A percentile compares a stretch with the other conserved stretches of the same genome.
Conservation (phyloP, 2,113 vertebrate genomes). For the Balaeniceps rex region DNA sequence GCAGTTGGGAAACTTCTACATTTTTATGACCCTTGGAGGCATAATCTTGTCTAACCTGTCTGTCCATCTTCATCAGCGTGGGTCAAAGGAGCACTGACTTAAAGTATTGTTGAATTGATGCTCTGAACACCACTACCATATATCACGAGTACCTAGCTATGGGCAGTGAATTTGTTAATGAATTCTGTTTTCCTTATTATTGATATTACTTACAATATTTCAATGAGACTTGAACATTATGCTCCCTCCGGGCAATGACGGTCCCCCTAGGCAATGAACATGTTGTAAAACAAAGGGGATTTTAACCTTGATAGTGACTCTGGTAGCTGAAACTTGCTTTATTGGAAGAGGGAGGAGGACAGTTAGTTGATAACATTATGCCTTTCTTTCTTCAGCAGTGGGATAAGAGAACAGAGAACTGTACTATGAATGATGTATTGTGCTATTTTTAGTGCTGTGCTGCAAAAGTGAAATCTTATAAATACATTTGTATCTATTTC, state of each 20-base stretch:
- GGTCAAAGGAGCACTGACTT: constrained; percentile 55
- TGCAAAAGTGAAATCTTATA: not conserved
- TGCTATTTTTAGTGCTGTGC: not conserved
- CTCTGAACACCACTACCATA: not conserved
- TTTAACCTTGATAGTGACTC: constrained; percentile 19
- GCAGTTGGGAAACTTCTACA: constrained; percentile 2
- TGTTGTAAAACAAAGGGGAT: not conserved
- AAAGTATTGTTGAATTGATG: constrained; percentile 38
- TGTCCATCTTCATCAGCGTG: constrained; percentile 49
- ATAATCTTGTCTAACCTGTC: constrained; percentile 52
- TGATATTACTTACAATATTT: not conserved
- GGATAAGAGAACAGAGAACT: not conserved
- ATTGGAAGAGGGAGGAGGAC: not conserved
- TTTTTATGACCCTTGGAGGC: constrained; percentile 57
- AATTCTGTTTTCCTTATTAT: constrained; percentile 35
- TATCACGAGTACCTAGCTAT: not conserved
- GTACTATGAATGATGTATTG: not conserved
- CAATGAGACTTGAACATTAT: not conserved
- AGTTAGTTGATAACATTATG: not conserved
- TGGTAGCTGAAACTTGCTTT: not conserved
- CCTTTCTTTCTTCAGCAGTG: not conserved
- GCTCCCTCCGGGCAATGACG: not conserved
- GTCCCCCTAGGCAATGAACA: not conserved
- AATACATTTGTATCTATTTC: constrained; percentile 21
- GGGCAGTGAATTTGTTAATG: constrained; percentile 26